Base-by-base conservation (phyloP, 2,888 invertebrate species). In the Patella ulyssiponensis region DNA sequence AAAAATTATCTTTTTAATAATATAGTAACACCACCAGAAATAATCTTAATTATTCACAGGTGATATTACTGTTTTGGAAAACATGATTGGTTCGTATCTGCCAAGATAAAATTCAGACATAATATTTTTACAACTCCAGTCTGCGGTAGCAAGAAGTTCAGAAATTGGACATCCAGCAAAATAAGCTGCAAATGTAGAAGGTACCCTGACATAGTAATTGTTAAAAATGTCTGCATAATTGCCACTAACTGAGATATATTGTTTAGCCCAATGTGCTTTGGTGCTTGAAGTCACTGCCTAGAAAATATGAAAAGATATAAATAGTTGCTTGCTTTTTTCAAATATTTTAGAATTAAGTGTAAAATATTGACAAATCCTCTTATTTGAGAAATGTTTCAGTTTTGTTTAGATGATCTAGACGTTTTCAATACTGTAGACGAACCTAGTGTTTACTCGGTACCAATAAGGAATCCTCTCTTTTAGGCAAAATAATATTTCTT, bases 111-210 rank as follows among this genome's bases (percentile, higher is more conserved):
- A 72, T 27, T 4, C 20, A 11, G 23, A 72, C 54, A 69, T 73
- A 7, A 69, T 73, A n/a, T 53, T 77, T 51, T 52, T 23, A 3
- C 23, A 52, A 7, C 53, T 44, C n/a, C 73, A 77, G n/a, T 77
- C 70, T 4, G 77, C 73, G 7, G 77, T 77, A 33, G 73, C 64
- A 1, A 77, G 12, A 17, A 77, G 27, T 15, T 76, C 54, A 23
- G 23, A 51, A 23, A 73, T 52, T 3, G 69, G 69, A 12, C 73
- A 54, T 14, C 73, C 77, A 17, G 77, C 53, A 12, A 64, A 23
- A 44, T 33, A 73, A 15, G 76, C 72, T 2, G 56, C 71, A 11
- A 72, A 76, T 9, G 76, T 52, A 5, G 71, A 54, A 11, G 72
- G 64, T n/a, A 58, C 76, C 53, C 76, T 17, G 27, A 58, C 71